Conservation (phyloP, 2,888 invertebrate species). For the Hydrotaea diabolus region DNA sequence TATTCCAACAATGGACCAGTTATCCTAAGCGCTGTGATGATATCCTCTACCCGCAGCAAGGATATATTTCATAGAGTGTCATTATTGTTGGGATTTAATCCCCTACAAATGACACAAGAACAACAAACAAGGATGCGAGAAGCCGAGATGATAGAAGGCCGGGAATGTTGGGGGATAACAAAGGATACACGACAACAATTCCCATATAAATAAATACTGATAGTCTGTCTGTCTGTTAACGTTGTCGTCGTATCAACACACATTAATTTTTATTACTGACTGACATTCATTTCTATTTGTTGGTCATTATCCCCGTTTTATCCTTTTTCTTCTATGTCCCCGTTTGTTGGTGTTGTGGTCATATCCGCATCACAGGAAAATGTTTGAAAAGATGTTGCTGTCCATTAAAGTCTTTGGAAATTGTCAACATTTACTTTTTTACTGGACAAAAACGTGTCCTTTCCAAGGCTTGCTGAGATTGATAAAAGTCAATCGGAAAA, state of each 20-base stretch:
- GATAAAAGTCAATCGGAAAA: slow-evolving; percentile 1
- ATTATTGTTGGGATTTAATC: slow-evolving; percentile 6
- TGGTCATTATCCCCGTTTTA: slow-evolving; percentile 70
- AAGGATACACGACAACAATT: slow-evolving; percentile 26
- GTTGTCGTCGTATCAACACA: slow-evolving; percentile 37
- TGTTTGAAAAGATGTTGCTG: slow-evolving; percentile 42
- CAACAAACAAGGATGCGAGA: not conserved
- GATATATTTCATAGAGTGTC: slow-evolving; percentile 2
- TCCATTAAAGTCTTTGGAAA: slow-evolving; percentile 43
- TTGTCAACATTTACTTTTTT: not conserved
- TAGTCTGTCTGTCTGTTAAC: slow-evolving; percentile 4
- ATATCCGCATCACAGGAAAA: not conserved
- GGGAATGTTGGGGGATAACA: not conserved
- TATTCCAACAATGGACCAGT: not conserved
- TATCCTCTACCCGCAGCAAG: not conserved
- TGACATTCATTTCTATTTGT: slow-evolving; percentile 80
- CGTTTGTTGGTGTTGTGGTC: slow-evolving; percentile 36
- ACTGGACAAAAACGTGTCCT: slow-evolving; percentile 41
- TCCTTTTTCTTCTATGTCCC: slow-evolving; percentile 45
- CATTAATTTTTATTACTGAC: slow-evolving; percentile 80
- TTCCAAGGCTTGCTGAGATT: slow-evolving; percentile 46
- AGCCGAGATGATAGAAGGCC: not conserved
- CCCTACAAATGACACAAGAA: slow-evolving; percentile 28
- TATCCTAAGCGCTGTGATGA: not conserved
- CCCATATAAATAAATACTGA: slow-evolving; percentile 38